A percentile compares a stretch with the other conserved stretches of the same genome.
Conservation (phyloP, 2,113 vertebrate species). For the Mustela lutreola region DNA sequence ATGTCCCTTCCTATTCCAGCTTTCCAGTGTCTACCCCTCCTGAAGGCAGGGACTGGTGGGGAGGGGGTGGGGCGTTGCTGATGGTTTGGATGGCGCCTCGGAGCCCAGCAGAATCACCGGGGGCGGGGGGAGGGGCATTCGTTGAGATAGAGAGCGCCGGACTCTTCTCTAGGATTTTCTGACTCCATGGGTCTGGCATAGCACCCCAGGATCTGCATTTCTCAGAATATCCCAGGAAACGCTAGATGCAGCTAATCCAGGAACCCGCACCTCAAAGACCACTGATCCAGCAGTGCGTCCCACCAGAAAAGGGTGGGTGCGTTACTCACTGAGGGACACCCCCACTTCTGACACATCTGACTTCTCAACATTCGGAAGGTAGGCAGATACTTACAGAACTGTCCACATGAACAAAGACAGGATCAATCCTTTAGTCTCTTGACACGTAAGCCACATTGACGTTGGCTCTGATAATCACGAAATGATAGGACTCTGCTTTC, state of each 20-base stretch:
- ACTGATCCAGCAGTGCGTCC: not conserved
- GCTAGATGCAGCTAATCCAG: not conserved
- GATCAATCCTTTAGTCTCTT: not conserved
- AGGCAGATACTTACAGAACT: not conserved
- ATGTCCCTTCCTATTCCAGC: not conserved
- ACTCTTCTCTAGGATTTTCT: not conserved
- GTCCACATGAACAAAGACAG: conserved; percentile 37
- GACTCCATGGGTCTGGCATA: not conserved
- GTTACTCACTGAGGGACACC: not conserved
- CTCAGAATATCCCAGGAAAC: too few relatives aligned
- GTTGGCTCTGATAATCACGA: not conserved
- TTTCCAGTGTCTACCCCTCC: not conserved
- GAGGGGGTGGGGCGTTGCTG: not conserved
- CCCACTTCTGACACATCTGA: conserved; percentile 26
- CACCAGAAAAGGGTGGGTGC: conserved; percentile 46
- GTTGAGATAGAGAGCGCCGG: too few relatives aligned
- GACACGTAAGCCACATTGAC: not conserved
- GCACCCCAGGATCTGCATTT: not conserved
- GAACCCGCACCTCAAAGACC: not conserved
- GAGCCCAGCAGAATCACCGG: accelerated
- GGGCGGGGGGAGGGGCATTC: not conserved
- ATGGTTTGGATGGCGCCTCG: not conserved
- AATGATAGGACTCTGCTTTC: not conserved
- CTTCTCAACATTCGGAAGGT: conserved; percentile 42
- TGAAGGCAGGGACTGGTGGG: not conserved